These are phyloP conservation scores for Mongoloraphidia duomilia DNA, from an alignment of 2,888 invertebrate genomes.

Conservation along the genomic window DNA sequence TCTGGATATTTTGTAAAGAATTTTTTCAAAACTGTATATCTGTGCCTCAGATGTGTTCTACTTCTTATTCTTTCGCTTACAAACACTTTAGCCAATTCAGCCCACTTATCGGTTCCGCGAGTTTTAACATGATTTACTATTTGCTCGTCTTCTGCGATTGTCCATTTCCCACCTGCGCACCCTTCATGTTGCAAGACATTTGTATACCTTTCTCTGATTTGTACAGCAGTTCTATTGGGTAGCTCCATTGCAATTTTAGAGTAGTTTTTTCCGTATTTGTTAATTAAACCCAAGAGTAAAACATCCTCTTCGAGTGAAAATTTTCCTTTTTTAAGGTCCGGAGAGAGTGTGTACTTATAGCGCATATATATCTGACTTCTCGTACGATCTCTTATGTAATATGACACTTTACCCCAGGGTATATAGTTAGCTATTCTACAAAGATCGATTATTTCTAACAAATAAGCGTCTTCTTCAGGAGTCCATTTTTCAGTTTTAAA, in stretches of 20 bases:
- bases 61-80: conserved; percentile 28
- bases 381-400: conserved; percentile 44
- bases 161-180: conserved; percentile 34
- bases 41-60: conserved; percentile 42
- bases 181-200: conserved; percentile 27
- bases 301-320: conserved; percentile 54
- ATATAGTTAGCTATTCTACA: conserved; percentile 49
- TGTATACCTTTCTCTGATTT: conserved; percentile 44
- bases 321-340: conserved; percentile 38
- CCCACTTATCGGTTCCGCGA: conserved; percentile 36
- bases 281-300: conserved; percentile 42
- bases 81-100: conserved; percentile 35
- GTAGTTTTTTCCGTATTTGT: conserved; percentile 46
- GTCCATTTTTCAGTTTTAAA: conserved; percentile 41
- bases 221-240: conserved; percentile 43
- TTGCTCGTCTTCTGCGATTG: conserved; percentile 42
- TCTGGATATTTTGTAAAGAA: conserved; percentile 37
- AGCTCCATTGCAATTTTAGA: conserved; percentile 37
- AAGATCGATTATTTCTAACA: conserved; percentile 45
- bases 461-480: conserved; percentile 47
- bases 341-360: conserved; percentile 32
- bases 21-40: conserved; percentile 37
- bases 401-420: conserved; percentile 57
- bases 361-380: conserved; percentile 50
- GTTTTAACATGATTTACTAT: conserved; percentile 38